Evolutionary conservation across 1,140 invertebrate genomes (phyloP), one percentile per base, ranked within the genome.

Genomic region (Dreissena polymorpha): DNA sequence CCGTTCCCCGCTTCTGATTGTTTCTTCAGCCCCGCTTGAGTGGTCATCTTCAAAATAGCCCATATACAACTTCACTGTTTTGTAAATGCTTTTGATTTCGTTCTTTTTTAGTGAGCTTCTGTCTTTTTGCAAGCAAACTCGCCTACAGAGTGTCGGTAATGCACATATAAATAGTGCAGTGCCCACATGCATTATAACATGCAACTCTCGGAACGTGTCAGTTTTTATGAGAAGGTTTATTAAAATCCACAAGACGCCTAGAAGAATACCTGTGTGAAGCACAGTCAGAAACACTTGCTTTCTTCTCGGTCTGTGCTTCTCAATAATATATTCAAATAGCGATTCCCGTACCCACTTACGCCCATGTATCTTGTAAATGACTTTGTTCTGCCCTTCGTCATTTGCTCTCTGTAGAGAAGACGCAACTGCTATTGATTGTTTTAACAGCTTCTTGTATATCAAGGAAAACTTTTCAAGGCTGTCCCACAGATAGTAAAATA

Each of bases 91-190:
- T 57, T 53, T 51, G 29, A 39, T 18, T 29, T 50, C 50, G 21
- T 60, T 49, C 55, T 74, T 81, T 21, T n/a, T 27, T 51, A 49
- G 39, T 7, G 29, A 57, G 18, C 53, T 65, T 0, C 16, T 57
- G 14, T 55, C 55, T 12, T 2, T 39, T 14, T 57, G 14, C 10
- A 23, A 39, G 49, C 70, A 81, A 18, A 73, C 64, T 12, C 68
- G 71, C 51, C 67, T 81, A n/a, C 25, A 12, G 21, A 81, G 65
- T 29, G 72, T 55, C 12, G 79, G 79, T 16, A 81, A 67, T 8
- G 79, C 79, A 29, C 79, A 81, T 16, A 74, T 50, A 67, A 81
- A 81, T 5, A 81, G 27, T 64, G 70, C 79, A 14, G 79, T 81
- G 2, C 79, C 70, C 0, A 81, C 79, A 23, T 81, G 79, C 70